Evolutionary conservation across 2,888 invertebrate genomes (phyloP).

Genomic region (Caenorhabditis drosophilae): DNA sequence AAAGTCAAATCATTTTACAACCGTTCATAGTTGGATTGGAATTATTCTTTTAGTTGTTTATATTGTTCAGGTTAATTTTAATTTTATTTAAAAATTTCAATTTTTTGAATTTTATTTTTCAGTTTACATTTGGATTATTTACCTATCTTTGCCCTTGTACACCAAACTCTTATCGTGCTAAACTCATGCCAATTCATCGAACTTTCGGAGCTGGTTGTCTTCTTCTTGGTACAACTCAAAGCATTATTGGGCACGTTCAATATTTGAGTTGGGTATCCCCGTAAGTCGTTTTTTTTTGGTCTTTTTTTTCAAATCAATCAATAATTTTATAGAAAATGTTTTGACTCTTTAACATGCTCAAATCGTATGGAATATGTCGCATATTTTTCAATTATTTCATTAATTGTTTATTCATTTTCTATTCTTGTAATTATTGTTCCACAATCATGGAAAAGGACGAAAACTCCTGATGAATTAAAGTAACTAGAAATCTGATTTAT

Average conservation of each 20-base stretch:
- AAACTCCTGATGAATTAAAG: slow-evolving; percentile 57
- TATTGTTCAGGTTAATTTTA: slow-evolving; percentile 48
- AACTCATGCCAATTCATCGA: slow-evolving; percentile 52
- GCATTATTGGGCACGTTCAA: slow-evolving; percentile 34
- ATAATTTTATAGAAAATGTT: slow-evolving; percentile 35
- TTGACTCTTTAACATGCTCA: slow-evolving; percentile 41
- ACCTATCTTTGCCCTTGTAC: slow-evolving; percentile 48
- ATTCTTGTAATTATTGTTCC: slow-evolving; percentile 50
- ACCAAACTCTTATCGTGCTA: slow-evolving; percentile 32
- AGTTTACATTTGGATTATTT: slow-evolving; percentile 56
- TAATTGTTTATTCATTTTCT: slow-evolving; percentile 52
- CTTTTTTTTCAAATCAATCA: neutral
- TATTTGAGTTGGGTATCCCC: neutral
- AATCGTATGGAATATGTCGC: slow-evolving; percentile 47
- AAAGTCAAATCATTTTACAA: slow-evolving; percentile 42
- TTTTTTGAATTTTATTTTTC: slow-evolving; percentile 5
- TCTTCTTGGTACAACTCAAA: slow-evolving; percentile 33
- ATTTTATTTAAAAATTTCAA: neutral
- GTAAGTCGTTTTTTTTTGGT: neutral
- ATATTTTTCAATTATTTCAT: slow-evolving; percentile 50
- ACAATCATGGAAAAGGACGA: slow-evolving; percentile 51
- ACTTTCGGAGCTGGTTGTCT: slow-evolving; percentile 41
- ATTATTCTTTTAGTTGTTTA: slow-evolving; percentile 49
- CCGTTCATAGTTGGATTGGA: slow-evolving; percentile 60
- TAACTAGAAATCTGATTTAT: slow-evolving; percentile 15